Evolutionary conservation across 2,113 vertebrate genomes (phyloP).

Genomic region (Passer montanus): DNA sequence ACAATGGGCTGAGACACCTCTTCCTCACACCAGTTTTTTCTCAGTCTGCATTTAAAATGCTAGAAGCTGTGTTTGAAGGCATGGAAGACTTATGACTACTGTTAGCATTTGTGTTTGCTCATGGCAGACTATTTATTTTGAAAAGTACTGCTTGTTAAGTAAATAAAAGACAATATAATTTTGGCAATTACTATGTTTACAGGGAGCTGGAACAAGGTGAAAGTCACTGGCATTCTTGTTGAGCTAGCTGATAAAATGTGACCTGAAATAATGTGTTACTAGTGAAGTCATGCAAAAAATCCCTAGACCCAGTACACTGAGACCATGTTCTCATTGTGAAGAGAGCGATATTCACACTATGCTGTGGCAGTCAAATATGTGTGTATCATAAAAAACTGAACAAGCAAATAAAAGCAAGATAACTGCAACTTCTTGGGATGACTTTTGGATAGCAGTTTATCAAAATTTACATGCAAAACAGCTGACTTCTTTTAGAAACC

Average conservation of each 20-base stretch:
- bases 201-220: conserved; percentile 43
- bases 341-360: background rate
- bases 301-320: background rate
- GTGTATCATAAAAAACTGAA: background rate
- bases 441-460: background rate
- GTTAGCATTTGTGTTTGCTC: background rate
- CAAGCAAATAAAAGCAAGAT: background rate
- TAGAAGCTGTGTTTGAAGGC: background rate
- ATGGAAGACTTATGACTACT: background rate
- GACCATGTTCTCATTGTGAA: background rate
- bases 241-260: conserved; percentile 41
- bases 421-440: background rate
- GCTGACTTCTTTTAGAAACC: background rate
- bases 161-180: conserved; percentile 35
- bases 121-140: background rate
- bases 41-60: background rate
- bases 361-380: background rate
- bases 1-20: background rate
- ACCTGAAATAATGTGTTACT: conserved; percentile 48
- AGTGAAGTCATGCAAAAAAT: conserved; percentile 60
- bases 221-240: conserved; percentile 46
- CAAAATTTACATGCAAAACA: background rate
- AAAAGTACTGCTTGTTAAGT: background rate
- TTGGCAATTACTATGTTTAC: conserved; percentile 38
- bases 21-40: background rate